Evolutionary conservation across 2,113 vertebrate species (phyloP).

Genomic region (Mustela lutreola): DNA sequence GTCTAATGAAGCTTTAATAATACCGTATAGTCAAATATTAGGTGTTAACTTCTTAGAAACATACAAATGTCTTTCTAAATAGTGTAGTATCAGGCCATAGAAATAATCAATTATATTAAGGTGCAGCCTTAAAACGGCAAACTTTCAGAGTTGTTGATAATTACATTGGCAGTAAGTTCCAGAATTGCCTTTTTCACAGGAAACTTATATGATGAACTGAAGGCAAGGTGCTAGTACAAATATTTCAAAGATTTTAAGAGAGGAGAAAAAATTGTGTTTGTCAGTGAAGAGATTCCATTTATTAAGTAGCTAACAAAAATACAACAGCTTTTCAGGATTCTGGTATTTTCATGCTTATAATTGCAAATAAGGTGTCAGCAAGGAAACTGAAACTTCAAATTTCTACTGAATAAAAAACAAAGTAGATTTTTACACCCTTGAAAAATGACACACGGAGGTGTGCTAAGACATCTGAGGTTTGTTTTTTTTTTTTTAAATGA

Average conservation of each 20-base stretch:
- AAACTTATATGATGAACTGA: conserved; percentile 54
- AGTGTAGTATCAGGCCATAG: background rate
- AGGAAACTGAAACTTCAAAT: conserved; percentile 66
- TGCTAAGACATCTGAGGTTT: background rate
- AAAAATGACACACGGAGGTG: conserved; percentile 62
- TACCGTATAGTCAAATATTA: background rate
- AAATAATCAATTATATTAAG: conserved; percentile 42
- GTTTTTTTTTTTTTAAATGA: background rate
- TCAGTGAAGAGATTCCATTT: conserved; percentile 47
- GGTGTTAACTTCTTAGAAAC: conserved; percentile 31
- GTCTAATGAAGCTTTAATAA: background rate
- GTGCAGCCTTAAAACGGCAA: conserved; percentile 1
- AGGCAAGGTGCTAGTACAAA: conserved; percentile 34
- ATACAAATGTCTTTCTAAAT: conserved; percentile 7
- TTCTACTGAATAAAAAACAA: conserved; percentile 60
- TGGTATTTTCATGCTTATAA: conserved; percentile 67
- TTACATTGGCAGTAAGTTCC: background rate
- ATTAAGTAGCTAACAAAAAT: conserved; percentile 73
- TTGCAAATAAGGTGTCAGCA: conserved; percentile 67
- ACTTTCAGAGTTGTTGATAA: conserved; percentile 15
- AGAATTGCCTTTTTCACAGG: background rate
- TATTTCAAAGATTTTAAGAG: conserved; percentile 68
- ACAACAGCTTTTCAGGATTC: conserved; percentile 58
- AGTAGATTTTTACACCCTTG: conserved; percentile 59
- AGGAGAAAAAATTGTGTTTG: background rate